phyloP scores from a whole-genome alignment of 2,888 invertebrate genomes.

The Tinea trinotella region DNA sequence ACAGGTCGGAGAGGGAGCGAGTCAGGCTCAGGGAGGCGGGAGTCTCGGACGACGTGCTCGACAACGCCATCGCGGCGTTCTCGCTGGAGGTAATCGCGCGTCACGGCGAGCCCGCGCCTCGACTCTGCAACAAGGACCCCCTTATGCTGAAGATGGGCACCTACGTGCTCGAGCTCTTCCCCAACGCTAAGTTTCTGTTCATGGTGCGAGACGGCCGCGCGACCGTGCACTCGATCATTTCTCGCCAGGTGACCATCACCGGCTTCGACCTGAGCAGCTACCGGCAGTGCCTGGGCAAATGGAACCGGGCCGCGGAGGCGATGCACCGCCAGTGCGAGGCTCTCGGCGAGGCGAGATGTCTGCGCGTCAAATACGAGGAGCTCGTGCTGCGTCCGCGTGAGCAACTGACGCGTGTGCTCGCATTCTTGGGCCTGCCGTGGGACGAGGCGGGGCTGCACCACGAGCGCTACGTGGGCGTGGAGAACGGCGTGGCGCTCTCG shows the following conservation, averaged over 20 bases:
- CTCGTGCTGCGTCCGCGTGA: slow-evolving; percentile 93
- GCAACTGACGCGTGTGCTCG: slow-evolving; percentile 90
- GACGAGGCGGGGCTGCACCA: slow-evolving; percentile 96
- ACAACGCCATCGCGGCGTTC: slow-evolving; percentile 97
- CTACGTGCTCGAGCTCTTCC: slow-evolving; percentile 93
- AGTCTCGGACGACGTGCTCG: slow-evolving; percentile 90
- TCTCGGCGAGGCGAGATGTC: slow-evolving; percentile 82
- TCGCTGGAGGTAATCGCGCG: slow-evolving; percentile 96
- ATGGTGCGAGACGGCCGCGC: slow-evolving; percentile 99
- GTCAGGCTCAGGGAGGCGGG: slow-evolving; percentile 94
- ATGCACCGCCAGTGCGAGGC: slow-evolving; percentile 96
- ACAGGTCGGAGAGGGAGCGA: slow-evolving; percentile 93
- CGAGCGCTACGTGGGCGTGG: slow-evolving; percentile 96
- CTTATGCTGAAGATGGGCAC: slow-evolving; percentile 97
- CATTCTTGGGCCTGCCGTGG: slow-evolving; percentile 95
- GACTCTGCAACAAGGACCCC: slow-evolving; percentile 99
- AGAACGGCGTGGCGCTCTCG: slow-evolving; percentile 93
- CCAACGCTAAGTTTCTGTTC: slow-evolving; percentile 97
- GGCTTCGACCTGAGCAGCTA: slow-evolving; percentile 96
- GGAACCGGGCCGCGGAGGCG: slow-evolving; percentile 95
- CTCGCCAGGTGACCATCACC: slow-evolving; percentile 81
- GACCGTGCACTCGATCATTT: slow-evolving; percentile 98
- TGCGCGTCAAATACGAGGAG: slow-evolving; percentile 96
- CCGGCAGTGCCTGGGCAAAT: slow-evolving; percentile 94
- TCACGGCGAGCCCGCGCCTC: slow-evolving; percentile 94